Percentiles rank a stretch among this genome's conserved stretches.
These are phyloP conservation scores for Valencia hispanica DNA, from an alignment of 2,797 vertebrate species.

Conservation along the genomic window DNA sequence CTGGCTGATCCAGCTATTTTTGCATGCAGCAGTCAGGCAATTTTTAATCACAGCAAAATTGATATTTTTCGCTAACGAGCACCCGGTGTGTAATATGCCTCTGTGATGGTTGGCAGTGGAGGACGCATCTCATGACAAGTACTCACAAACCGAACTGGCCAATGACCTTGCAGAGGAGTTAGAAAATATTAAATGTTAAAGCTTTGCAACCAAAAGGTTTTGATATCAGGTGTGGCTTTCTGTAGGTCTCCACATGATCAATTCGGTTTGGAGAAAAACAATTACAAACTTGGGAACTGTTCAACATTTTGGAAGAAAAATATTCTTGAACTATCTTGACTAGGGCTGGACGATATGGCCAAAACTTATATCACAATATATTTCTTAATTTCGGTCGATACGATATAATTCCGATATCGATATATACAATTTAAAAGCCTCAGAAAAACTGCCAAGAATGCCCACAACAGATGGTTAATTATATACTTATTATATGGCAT, in stretches of 20 bases:
- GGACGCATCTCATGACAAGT: conserved; percentile 15
- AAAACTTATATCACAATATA: too few relatives aligned
- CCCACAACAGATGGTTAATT: too few relatives aligned
- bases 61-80: conserved; percentile 41
- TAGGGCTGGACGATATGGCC: too few relatives aligned
- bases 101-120: conserved; percentile 28
- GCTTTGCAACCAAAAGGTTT: neutral
- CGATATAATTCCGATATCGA: too few relatives aligned
- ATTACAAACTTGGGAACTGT: neutral
- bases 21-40: conserved; percentile 30
- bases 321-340: neutral
- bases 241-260: neutral
- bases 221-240: neutral
- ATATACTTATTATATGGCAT: too few relatives aligned
- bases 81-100: conserved; percentile 8
- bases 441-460: too few relatives aligned
- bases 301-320: neutral
- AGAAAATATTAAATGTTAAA: neutral
- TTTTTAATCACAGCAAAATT: conserved; percentile 55
- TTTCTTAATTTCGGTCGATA: too few relatives aligned
- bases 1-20: conserved; percentile 63
- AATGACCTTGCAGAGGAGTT: conserved; percentile 28
- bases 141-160: conserved; percentile 18
- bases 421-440: too few relatives aligned
- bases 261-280: neutral